phyloP scores from a whole-genome alignment of 2,888 invertebrate genomes.

The Drosophila cognata region DNA sequence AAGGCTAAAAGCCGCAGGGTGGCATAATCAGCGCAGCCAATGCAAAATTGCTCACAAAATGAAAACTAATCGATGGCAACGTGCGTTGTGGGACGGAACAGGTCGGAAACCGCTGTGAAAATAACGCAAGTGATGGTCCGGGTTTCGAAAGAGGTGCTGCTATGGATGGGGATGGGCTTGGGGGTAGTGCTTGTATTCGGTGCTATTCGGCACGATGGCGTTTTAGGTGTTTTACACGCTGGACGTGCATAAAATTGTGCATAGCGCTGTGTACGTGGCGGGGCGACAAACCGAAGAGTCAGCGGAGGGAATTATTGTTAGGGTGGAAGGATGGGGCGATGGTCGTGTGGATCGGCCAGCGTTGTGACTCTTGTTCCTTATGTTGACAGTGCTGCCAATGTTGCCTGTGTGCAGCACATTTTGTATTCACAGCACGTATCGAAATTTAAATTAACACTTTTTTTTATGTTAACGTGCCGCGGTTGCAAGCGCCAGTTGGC shows the following conservation, averaged over 20 bases:
- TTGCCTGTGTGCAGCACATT: conserved; percentile 26
- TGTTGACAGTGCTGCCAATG: conserved; percentile 13
- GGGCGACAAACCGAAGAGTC: conserved; percentile 21
- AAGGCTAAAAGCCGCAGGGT: conserved; percentile 22
- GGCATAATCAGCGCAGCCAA: conserved; percentile 72
- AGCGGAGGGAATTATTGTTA: conserved; percentile 7
- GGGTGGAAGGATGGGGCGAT: background rate
- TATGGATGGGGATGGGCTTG: background rate
- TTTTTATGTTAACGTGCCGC: conserved; percentile 79
- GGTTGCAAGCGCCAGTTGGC: conserved; percentile 55
- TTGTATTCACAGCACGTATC: conserved; percentile 78
- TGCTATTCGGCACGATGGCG: conserved; percentile 49
- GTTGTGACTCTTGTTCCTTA: conserved; percentile 23
- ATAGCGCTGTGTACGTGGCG: conserved; percentile 63
- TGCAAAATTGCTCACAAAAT: conserved; percentile 75
- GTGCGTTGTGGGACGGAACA: conserved; percentile 27
- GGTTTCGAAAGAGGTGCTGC: background rate
- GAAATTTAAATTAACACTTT: conserved; percentile 83
- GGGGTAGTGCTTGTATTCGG: conserved; percentile 3
- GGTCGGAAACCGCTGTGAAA: conserved; percentile 47
- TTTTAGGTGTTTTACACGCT: conserved; percentile 80
- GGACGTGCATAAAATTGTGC: conserved; percentile 81
- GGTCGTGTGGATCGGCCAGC: conserved; percentile 5
- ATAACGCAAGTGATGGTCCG: conserved; percentile 43
- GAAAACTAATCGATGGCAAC: conserved; percentile 81